These are phyloP conservation scores for Listronotus bonariensis DNA, from an alignment of 1,140 invertebrate species.

Conservation along the genomic window DNA sequence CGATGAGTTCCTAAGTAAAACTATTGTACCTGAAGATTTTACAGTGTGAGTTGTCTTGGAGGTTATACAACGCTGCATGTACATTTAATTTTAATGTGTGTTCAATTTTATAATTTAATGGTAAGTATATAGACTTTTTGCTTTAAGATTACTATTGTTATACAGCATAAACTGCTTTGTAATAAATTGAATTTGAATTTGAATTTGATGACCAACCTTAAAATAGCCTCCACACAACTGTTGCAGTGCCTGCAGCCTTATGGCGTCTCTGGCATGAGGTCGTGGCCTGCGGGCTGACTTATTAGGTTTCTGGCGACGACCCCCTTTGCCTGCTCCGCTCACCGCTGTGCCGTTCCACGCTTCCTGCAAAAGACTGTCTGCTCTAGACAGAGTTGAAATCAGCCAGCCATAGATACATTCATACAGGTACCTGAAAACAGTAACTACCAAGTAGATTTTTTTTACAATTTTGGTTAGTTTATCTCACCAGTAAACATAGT, in stretches of 20 bases:
- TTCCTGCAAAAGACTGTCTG: conserved; percentile 81
- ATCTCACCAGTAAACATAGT: conserved; percentile 85
- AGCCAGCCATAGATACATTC: conserved; percentile 95
- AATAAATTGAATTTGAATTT: too few species aligned
- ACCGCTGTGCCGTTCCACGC: conserved; percentile 58
- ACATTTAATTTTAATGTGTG: too few species aligned
- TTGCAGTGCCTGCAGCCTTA: conserved; percentile 87
- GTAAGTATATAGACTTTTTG: too few species aligned
- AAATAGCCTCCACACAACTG: conserved; percentile 95
- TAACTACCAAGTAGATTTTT: conserved; percentile 1
- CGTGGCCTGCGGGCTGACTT: conserved; percentile 15
- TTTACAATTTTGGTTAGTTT: neutral
- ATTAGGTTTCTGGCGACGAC: conserved; percentile 13
- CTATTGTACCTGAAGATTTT: too few species aligned
- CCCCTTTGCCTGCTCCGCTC: neutral
- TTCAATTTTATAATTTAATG: too few species aligned
- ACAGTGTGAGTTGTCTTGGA: too few species aligned
- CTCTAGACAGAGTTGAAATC: conserved; percentile 85
- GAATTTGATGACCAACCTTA: conserved; percentile 78
- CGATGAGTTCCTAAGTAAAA: too few species aligned
- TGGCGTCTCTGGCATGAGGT: conserved; percentile 81
- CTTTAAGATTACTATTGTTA: too few species aligned
- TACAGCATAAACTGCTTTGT: too few species aligned
- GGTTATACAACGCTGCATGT: too few species aligned
- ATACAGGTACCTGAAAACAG: conserved; percentile 78